Base-by-base conservation (phyloP, 1,140 invertebrate genomes). In the Pristionchus pacificus region DNA sequence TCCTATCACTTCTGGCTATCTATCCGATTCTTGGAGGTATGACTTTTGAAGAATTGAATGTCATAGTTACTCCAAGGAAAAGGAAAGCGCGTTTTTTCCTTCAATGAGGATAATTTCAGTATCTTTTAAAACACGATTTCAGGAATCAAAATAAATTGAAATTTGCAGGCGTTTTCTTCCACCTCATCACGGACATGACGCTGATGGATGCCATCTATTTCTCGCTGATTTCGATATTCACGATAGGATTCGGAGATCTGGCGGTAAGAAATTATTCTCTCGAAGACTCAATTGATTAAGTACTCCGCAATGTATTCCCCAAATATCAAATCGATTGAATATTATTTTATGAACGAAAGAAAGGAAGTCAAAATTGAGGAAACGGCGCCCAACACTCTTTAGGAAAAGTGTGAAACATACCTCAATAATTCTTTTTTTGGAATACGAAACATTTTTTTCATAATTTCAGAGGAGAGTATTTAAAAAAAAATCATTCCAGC, bases 191-290 rank as follows among this genome's bases (percentile, higher is more conserved):
- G 1, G 70, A 64, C 28, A 71, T 74, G 29, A 57, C 49, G n/a
- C 63, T 68, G 28, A 29, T 71, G 61, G 73, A 74, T 63, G 65
- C 69, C 1, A 73, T 66, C 6, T 74, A 74, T 27, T 74, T 74
- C 33, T 71, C 73, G 2, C 49, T 74, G 2, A 72, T 65, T 24
- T 74, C 73, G 1, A 71, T 74, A 33, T 71, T 72, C 33, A 74
- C 73, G 15, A 74, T 74, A 29, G 73, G 73, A 28, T 74, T 74
- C 27, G 73, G 73, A 64, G 73, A 74, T 60, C 24, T 71, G 19
- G 63, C 65, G 2, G 73, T 71, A 38, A 67, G 62, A 32, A 24
- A 25, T 72, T 30, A 49, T n/a, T n/a, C n/a, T n/a, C n/a, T n/a
- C n/a, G n/a, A n/a, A n/a, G n/a, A n/a, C n/a, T n/a, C n/a, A n/a